Evolutionary conservation across 2,113 vertebrate species (phyloP), one percentile per base, ranked within the genome.

Genomic region (Paramormyrops kingsleyae): DNA sequence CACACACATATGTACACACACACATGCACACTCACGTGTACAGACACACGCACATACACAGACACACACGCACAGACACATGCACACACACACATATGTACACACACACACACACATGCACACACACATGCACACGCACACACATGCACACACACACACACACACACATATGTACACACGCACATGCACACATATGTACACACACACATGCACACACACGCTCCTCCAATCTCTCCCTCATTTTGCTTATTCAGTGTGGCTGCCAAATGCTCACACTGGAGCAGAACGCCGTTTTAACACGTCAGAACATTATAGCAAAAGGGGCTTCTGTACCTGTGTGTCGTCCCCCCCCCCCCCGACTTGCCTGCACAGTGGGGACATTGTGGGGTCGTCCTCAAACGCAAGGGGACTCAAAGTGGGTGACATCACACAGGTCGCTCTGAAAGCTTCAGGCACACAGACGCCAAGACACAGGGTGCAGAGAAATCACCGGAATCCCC

Each of bases 361-460:
- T 56, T 27, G 4, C 66, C 42, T n/a, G 44, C 44, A 88, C 89
- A 87, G 77, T 87, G 50, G 86, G 66, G n/a, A 39, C 89, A 74
- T 77, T 90, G 89, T 90, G 47, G 3, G 35, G 24, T 56, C 17
- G 31, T 35, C 24, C 12, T 50, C 24, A 62, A 86, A n/a, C 12
- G n/a, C 42, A 21, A 27, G 50, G 59, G 47, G 50, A 56, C 42
- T 5, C 46, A n/a, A 35, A 56, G 39, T 21, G 47, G 84, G 47
- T 90, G 56, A 90, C 89, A 90, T 80, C 86, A 59, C 77, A 42
- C 66, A 27, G 13, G 39, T 39, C 10, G 3, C 49, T 53, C 66
- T 3, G 49, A n/a, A 39, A 17, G 49, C 62, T 42, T 90, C 46
- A 31, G 88, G 66, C 27, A 9, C 83, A 62, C 53, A 44, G 39